phyloP scores from a whole-genome alignment of 2,888 invertebrate species.

The Cetonia aurata region DNA sequence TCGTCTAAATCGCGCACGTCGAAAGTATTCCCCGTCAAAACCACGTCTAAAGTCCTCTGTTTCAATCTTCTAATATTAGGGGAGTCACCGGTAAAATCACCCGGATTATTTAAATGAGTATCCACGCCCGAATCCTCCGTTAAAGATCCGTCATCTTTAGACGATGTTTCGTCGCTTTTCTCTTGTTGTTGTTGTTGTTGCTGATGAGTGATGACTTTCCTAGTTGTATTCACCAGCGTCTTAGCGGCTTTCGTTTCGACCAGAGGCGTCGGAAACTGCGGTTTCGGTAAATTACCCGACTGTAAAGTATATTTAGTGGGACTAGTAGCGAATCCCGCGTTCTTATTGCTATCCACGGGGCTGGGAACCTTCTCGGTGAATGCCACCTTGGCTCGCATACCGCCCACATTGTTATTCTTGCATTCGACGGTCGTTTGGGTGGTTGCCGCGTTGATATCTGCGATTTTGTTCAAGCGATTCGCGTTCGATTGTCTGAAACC shows the following conservation, averaged over 20 bases:
- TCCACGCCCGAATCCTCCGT: constrained; percentile 76
- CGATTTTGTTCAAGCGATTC: constrained; percentile 77
- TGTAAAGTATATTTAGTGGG: constrained; percentile 75
- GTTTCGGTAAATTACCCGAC: constrained; percentile 80
- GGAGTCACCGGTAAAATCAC: constrained; percentile 12
- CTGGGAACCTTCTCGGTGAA: constrained; percentile 50
- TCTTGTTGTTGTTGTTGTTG: constrained; percentile 14
- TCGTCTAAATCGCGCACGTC: constrained; percentile 79
- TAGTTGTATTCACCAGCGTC: constrained; percentile 78
- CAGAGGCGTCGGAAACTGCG: constrained; percentile 76
- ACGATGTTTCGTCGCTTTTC: constrained; percentile 61
- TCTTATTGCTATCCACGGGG: constrained; percentile 49
- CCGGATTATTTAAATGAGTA: constrained; percentile 57
- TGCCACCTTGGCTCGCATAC: constrained; percentile 47
- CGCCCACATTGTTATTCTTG: constrained; percentile 51
- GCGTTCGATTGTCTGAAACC: constrained; percentile 79
- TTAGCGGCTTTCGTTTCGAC: constrained; percentile 80
- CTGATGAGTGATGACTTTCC: constrained; percentile 66
- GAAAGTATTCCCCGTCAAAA: constrained; percentile 81
- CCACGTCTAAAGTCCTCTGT: constrained; percentile 77
- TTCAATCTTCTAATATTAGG: too few relatives aligned
- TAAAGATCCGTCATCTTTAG: constrained; percentile 71
- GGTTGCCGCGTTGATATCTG: constrained; percentile 69
- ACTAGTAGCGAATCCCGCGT: constrained; percentile 53
- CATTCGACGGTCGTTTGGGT: constrained; percentile 53